Percentiles rank a stretch among this genome's conserved stretches.
phyloP scores from a whole-genome alignment of 1,140 invertebrate species.

The Tenebrio molitor region DNA sequence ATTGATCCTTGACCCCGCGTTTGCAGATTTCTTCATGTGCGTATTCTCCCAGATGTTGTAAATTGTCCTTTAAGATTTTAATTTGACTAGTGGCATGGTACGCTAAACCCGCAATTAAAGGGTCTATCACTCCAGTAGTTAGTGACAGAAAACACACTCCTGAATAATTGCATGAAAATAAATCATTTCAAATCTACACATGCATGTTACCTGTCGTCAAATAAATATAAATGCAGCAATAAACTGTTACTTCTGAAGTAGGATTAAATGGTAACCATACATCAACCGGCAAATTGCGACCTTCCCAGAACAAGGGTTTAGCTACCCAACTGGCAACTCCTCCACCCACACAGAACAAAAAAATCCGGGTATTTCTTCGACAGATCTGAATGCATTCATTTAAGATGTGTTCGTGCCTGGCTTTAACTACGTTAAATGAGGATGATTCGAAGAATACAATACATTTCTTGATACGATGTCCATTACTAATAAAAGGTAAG shows the following conservation, averaged over 20 bases:
- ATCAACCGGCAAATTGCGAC: neutral
- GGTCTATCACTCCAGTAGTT: slow-evolving; percentile 54
- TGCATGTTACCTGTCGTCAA: neutral
- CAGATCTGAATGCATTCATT: neutral
- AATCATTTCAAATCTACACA: too few relatives aligned
- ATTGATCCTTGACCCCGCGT: neutral
- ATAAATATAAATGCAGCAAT: neutral
- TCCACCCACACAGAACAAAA: neutral
- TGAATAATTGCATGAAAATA: neutral
- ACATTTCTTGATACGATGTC: slow-evolving; percentile 11
- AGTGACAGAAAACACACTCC: neutral
- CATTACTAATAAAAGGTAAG: slow-evolving; percentile 34
- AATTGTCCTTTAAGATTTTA: slow-evolving; percentile 25
- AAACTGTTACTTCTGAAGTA: neutral
- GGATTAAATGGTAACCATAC: slow-evolving; percentile 14
- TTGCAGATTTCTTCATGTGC: neutral
- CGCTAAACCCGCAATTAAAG: slow-evolving; percentile 40
- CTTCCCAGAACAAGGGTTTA: neutral
- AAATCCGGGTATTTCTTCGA: slow-evolving; percentile 9
- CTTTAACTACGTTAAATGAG: slow-evolving; percentile 1
- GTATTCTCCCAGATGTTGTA: slow-evolving; percentile 1
- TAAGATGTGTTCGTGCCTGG: slow-evolving; percentile 20
- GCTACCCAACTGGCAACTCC: neutral
- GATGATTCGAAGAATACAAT: slow-evolving; percentile 6
- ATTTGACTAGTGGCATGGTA: neutral